Percentiles rank a stretch among this genome's conserved stretches.
Evolutionary conservation across 2,113 vertebrate genomes (phyloP).

Genomic region (Camelus dromedarius): DNA sequence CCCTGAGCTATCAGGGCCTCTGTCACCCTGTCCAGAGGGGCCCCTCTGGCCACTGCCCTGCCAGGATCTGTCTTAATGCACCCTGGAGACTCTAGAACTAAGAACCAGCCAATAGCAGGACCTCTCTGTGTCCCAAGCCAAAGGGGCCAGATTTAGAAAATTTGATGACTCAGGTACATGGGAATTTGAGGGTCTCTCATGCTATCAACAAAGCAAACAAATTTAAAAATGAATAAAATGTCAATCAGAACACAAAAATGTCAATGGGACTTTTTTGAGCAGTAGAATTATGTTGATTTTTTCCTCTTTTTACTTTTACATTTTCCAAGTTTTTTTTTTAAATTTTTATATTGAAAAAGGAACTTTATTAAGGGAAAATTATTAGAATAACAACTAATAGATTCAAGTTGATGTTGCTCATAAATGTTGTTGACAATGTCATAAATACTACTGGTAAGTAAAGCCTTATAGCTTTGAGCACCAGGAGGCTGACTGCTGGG

Average conservation of each 20-base stretch:
- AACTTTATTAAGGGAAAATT: conserved; percentile 19
- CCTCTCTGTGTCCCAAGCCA: conserved; percentile 4
- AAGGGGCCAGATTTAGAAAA: conserved; percentile 72
- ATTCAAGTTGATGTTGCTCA: background rate
- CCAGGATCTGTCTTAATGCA: conserved; percentile 37
- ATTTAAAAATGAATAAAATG: conserved; percentile 37
- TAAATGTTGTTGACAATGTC: background rate
- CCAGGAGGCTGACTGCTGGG: background rate
- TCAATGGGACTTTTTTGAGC: background rate
- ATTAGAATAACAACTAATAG: background rate
- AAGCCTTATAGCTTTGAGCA: background rate
- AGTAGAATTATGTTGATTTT: background rate
- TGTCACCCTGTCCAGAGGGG: conserved; percentile 51
- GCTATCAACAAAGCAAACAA: conserved; percentile 74
- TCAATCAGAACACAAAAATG: conserved; percentile 51
- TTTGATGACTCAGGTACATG: conserved; percentile 71
- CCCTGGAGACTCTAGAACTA: conserved; percentile 41
- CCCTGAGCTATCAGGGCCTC: conserved; percentile 66
- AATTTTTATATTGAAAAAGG: background rate
- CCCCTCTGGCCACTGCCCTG: conserved; percentile 27
- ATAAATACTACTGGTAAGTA: background rate
- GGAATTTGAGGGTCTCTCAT: conserved; percentile 73
- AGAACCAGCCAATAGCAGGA: background rate
- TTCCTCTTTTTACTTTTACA: conserved; percentile 13
- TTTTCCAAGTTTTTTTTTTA: conserved; percentile 27